phyloP scores from a whole-genome alignment of 2,797 vertebrate genomes.

The Pipistrellus pipistrellus region DNA sequence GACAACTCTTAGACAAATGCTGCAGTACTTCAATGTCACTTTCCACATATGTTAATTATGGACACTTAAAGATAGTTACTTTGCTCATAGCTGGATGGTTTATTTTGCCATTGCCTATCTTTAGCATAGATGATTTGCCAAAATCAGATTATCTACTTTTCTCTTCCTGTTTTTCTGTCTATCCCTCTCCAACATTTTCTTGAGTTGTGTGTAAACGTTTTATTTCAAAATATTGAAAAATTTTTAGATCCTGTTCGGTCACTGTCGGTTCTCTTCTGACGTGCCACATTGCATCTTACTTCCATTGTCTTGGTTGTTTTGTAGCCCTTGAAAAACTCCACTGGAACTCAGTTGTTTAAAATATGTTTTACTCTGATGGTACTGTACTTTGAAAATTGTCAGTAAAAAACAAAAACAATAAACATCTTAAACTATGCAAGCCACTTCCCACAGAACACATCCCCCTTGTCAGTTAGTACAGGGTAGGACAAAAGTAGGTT shows the following conservation, averaged over 20 bases:
- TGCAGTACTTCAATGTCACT: not conserved
- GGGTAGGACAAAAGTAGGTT: not conserved
- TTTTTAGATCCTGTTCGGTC: not conserved
- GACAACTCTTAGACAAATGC: not conserved
- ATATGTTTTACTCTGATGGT: not conserved
- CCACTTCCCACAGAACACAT: not conserved
- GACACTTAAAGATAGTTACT: not conserved
- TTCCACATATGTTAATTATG: not conserved
- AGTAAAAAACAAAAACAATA: slow-evolving; percentile 13
- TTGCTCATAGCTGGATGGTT: not conserved
- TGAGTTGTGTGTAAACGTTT: not conserved
- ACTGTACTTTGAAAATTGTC: slow-evolving; percentile 29
- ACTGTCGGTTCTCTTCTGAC: no score
- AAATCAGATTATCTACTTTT: slow-evolving; percentile 47
- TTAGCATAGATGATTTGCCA: slow-evolving; percentile 46
- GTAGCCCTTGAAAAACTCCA: slow-evolving; percentile 25
- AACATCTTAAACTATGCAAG: not conserved
- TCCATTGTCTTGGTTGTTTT: not conserved
- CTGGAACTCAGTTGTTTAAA: not conserved
- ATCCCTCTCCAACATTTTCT: slow-evolving; percentile 28
- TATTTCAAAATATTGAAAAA: slow-evolving; percentile 54
- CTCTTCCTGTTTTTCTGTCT: slow-evolving; percentile 33
- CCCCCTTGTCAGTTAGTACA: not conserved
- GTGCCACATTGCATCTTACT: not conserved
- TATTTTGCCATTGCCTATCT: not conserved